A percentile compares a stretch with the other conserved stretches of the same genome.
phyloP scores from a whole-genome alignment of 2,888 invertebrate species.

The Plagiodera versicolora region DNA sequence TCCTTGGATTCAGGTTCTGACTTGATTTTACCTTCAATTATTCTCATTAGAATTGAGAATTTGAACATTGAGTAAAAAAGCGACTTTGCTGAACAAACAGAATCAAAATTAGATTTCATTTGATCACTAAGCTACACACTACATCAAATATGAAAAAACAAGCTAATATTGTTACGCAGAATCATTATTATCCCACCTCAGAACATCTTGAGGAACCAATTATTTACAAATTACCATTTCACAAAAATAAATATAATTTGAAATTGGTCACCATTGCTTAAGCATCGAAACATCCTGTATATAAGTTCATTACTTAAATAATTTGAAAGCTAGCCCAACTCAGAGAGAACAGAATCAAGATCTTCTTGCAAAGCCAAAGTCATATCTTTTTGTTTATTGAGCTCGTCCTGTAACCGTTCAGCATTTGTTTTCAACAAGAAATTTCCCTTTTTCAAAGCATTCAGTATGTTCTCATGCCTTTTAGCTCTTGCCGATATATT shows the following conservation, averaged over 20 bases:
- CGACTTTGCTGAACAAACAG: not conserved
- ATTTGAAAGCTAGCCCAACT: conserved; percentile 68
- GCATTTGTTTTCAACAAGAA: conserved; percentile 85
- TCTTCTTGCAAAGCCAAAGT: conserved; percentile 78
- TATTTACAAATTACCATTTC: not conserved
- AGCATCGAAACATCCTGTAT: not conserved
- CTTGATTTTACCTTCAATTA: not conserved
- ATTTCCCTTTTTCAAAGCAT: conserved; percentile 85
- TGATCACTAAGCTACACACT: not conserved
- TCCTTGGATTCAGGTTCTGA: not conserved
- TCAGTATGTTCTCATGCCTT: conserved; percentile 76
- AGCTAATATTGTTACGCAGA: not conserved
- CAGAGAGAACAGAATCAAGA: conserved; percentile 82
- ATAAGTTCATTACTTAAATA: not conserved
- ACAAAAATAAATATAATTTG: not conserved
- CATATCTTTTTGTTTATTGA: conserved; percentile 80
- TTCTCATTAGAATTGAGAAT: not conserved
- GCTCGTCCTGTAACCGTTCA: conserved; percentile 82
- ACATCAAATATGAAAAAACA: not conserved
- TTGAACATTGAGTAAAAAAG: not conserved
- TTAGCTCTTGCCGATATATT: conserved; percentile 68
- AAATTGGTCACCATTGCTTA: not conserved
- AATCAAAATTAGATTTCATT: not conserved
- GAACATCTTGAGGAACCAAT: not conserved
- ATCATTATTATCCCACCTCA: not conserved